These are phyloP conservation scores for Heliconius congener DNA, from an alignment of 1,140 invertebrate species.

Conservation along the genomic window DNA sequence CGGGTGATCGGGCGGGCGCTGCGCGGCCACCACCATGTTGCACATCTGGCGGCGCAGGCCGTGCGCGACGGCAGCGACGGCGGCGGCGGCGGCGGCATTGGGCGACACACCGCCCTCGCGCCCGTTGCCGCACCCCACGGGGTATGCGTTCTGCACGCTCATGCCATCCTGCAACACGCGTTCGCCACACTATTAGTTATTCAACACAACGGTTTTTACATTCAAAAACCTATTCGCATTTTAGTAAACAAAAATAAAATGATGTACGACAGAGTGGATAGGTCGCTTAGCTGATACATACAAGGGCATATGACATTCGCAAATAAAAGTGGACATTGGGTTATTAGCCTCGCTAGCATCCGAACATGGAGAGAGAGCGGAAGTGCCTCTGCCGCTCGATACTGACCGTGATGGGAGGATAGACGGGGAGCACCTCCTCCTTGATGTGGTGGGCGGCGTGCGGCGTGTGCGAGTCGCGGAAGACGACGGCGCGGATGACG, in stretches of 20 bases:
- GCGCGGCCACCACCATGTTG: conserved; percentile 77
- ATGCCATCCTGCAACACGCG: conserved; percentile 54
- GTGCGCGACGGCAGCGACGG: conserved; percentile 88
- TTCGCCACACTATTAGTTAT: conserved; percentile 31
- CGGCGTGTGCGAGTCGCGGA: conserved; percentile 88
- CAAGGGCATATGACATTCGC: neutral
- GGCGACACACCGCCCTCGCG: conserved; percentile 84
- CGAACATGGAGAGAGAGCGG: neutral
- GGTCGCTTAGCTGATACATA: conserved; percentile 19
- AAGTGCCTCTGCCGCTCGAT: conserved; percentile 40
- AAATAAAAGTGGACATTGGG: neutral
- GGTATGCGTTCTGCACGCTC: conserved; percentile 73
- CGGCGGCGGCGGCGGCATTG: conserved; percentile 87
- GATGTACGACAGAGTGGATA: neutral
- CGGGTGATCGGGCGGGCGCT: conserved; percentile 68
- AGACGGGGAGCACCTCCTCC: conserved; percentile 72
- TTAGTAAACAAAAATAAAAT: conserved; percentile 1
- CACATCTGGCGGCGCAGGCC: conserved; percentile 81
- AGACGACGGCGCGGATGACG: conserved; percentile 94
- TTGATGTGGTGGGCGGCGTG: conserved; percentile 84
- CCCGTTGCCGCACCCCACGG: conserved; percentile 79
- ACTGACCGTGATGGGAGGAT: conserved; percentile 78
- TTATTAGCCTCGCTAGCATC: neutral
- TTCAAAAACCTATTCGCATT: conserved; percentile 18
- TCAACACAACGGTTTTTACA: conserved; percentile 24